Conservation (phyloP, 2,888 invertebrate species). For the Ectobius pallidus region DNA sequence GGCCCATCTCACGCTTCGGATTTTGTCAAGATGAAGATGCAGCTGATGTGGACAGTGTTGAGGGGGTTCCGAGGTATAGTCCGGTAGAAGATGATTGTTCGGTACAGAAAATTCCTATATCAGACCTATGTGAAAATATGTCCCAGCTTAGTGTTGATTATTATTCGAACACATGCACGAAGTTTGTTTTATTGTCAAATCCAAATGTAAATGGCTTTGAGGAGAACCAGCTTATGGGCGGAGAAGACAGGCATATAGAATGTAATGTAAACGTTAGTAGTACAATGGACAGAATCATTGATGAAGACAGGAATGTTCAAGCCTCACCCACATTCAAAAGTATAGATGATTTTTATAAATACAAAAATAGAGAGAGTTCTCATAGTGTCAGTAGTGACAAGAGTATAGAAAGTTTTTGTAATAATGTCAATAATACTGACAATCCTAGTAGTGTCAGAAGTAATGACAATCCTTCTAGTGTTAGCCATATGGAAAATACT, state of each 20-base stretch:
- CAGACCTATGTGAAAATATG: slow-evolving; percentile 4
- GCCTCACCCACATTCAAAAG: no score
- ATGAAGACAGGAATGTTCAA: no score
- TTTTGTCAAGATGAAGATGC: slow-evolving; percentile 26
- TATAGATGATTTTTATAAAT: no score
- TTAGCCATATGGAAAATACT: no score
- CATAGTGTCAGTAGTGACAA: no score
- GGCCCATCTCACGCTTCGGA: slow-evolving; percentile 39
- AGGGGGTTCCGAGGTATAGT: neutral
- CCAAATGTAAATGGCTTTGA: neutral
- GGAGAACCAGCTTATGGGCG: neutral
- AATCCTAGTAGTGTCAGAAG: no score
- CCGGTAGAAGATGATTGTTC: neutral
- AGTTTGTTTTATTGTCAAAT: neutral
- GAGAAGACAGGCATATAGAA: neutral
- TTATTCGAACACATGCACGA: neutral
- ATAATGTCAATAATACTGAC: no score
- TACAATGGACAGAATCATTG: no score
- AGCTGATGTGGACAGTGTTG: neutral
- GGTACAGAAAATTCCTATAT: neutral
- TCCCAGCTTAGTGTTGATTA: neutral
- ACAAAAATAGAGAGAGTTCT: no score
- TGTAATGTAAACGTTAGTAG: no score
- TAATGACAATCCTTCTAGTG: no score
- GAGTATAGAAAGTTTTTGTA: no score